Percentiles rank a stretch among this genome's conserved stretches.
These are phyloP conservation scores for Synchiropus splendidus DNA, from an alignment of 2,113 vertebrate species.

Conservation along the genomic window DNA sequence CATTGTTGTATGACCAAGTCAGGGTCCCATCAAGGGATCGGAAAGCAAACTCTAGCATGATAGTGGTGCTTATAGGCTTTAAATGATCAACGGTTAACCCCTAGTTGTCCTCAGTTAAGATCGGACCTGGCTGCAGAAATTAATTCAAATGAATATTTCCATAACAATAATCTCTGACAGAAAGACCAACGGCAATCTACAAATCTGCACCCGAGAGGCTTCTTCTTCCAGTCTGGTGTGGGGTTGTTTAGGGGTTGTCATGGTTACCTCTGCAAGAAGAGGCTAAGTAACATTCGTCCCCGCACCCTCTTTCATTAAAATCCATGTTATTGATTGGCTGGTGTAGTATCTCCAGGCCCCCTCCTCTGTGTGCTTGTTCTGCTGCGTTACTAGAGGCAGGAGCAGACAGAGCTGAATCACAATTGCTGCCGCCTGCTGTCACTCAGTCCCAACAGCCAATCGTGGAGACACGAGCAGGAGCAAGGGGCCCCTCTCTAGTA, in stretches of 20 bases:
- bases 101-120: no score
- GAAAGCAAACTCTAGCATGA: no score
- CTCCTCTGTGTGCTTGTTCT: conserved; percentile 6
- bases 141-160: background rate
- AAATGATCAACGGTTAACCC: no score
- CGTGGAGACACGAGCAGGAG: background rate
- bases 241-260: conserved; percentile 48
- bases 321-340: conserved; percentile 37
- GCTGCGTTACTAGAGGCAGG: conserved; percentile 19
- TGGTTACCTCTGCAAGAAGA: conserved; percentile 46
- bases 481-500: conserved; percentile 2
- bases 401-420: conserved; percentile 3
- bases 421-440: conserved; percentile 16
- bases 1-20: no score
- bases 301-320: conserved; percentile 24
- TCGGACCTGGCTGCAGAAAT: no score
- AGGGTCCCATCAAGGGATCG: no score
- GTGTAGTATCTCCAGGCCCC: conserved; percentile 6
- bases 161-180: background rate
- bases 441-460: conserved; percentile 23
- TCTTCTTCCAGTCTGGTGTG: conserved; percentile 13
- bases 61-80: no score
- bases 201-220: conserved; percentile 10
- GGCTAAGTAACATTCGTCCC: conserved; percentile 17
- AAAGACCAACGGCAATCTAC: background rate